phyloP scores from a whole-genome alignment of 2,888 invertebrate genomes.

The Malachius bipustulatus region DNA sequence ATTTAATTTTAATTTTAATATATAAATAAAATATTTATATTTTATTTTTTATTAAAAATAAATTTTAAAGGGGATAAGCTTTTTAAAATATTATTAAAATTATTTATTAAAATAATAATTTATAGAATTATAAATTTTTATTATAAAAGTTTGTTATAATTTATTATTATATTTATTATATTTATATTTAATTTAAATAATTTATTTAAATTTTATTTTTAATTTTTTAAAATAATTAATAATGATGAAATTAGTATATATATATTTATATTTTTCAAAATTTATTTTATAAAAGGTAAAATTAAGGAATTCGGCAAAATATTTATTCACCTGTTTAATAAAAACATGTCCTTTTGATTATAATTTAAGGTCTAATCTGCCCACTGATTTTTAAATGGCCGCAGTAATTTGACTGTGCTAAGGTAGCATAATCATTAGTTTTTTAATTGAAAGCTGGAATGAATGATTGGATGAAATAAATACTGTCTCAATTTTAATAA shows the following conservation, averaged over 20 bases:
- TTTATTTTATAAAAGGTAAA: too few relatives aligned
- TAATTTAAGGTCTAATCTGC: conserved; percentile 63
- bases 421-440: conserved; percentile 73
- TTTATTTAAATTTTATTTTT: conserved; percentile 35
- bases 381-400: conserved; percentile 65
- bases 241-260: conserved; percentile 50
- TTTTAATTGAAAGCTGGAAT: conserved; percentile 70
- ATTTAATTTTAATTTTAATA: conserved; percentile 39
- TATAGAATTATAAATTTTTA: conserved; percentile 48
- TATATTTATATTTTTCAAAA: conserved; percentile 28
- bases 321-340: conserved; percentile 59
- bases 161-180: conserved; percentile 40
- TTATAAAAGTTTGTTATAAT: conserved; percentile 36
- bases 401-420: conserved; percentile 68
- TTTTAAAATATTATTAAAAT: conserved; percentile 40
- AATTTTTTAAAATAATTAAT: conserved; percentile 37
- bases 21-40: conserved; percentile 24
- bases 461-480: conserved; percentile 59
- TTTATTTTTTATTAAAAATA: conserved; percentile 30
- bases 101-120: conserved; percentile 45
- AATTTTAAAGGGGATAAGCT: conserved; percentile 50
- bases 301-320: conserved; percentile 55
- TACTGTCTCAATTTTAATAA: conserved; percentile 46
- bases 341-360: too few relatives aligned
- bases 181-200: conserved; percentile 35